Base-by-base conservation (phyloP, 2,797 vertebrate genomes). In the Argya squamiceps region DNA sequence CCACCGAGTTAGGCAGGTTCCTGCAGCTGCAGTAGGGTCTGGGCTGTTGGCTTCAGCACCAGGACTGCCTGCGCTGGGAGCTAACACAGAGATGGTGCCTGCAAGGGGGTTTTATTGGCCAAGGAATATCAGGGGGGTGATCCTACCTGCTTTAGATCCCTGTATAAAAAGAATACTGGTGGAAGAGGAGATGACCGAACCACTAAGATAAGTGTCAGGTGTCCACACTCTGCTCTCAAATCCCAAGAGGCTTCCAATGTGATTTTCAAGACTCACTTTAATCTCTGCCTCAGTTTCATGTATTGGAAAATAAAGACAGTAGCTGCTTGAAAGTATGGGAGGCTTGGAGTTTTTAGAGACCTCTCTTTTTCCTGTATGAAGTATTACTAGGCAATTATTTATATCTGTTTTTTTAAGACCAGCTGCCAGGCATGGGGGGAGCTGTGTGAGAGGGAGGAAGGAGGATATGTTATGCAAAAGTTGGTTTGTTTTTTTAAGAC, bases 21-120 rank as follows among this genome's bases (percentile, higher is more conserved):
- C 52, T 83, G 23, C 8, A 3, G 2, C 2, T 7, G 34, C 49
- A 16, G 53, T 0, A 1, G 37, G 64, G 52, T 9, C 69, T 36
- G 21, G 3, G 9, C 15, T 6, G 1, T 1, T 26, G 59, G 34
- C 69, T 89, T 49, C 34, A 12, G 65, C 3, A 1, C 34, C 20
- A 0, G 8, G 8, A 23, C 21, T 2, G 0, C 43, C 70, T 19
- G 39, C 32, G 19, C 22, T n/a, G 41, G 59, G 20, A 68, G 73
- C 55, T 46, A 8, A 43, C 52, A 44, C 43, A 29, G 59, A 52
- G 16, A 1, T 0, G 0, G 9, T 41, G 47, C 11, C 47, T 52
- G 55, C 50, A 55, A 24, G n/a, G 4, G 27, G 12, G 11, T 34
- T 70, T 43, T 44, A 27, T 16, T 37, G 69, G 47, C 50, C 52